phyloP scores from a whole-genome alignment of 1,140 invertebrate genomes.

The Luehdorfia chinensis region DNA sequence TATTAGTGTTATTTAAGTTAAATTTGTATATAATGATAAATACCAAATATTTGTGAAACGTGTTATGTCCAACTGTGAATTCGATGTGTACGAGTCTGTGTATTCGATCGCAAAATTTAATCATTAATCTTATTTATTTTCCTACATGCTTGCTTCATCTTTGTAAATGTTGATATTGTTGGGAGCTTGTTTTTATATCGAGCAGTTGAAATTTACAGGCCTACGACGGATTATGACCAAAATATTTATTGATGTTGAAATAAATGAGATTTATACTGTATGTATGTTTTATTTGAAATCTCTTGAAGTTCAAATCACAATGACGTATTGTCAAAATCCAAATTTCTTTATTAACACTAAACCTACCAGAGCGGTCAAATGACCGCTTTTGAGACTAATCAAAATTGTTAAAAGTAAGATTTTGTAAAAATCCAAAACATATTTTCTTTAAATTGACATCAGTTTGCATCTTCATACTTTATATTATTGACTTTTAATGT shows the following conservation, averaged over 20 bases:
- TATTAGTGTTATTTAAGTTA: slow-evolving; percentile 3
- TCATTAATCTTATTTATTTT: neutral
- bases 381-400: too few relatives aligned
- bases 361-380: too few relatives aligned
- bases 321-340: too few relatives aligned
- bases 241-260: slow-evolving; percentile 34
- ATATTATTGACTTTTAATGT: too few relatives aligned
- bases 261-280: slow-evolving; percentile 26
- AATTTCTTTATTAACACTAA: too few relatives aligned
- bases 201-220: slow-evolving; percentile 4
- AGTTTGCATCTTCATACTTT: too few relatives aligned
- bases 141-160: neutral
- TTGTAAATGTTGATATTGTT: slow-evolving; percentile 1
- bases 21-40: slow-evolving; percentile 18
- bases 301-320: too few relatives aligned
- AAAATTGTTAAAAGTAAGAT: too few relatives aligned
- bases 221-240: slow-evolving; percentile 10
- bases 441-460: too few relatives aligned
- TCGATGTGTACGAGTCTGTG: neutral
- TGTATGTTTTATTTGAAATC: slow-evolving; percentile 20
- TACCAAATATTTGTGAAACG: slow-evolving; percentile 16
- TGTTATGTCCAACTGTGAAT: neutral
- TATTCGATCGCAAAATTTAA: neutral
- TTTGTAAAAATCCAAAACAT: too few relatives aligned
- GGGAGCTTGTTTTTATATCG: slow-evolving; percentile 2